These are phyloP conservation scores for Pristionchus fissidentatus DNA, from an alignment of 2,888 invertebrate genomes.

Conservation along the genomic window DNA sequence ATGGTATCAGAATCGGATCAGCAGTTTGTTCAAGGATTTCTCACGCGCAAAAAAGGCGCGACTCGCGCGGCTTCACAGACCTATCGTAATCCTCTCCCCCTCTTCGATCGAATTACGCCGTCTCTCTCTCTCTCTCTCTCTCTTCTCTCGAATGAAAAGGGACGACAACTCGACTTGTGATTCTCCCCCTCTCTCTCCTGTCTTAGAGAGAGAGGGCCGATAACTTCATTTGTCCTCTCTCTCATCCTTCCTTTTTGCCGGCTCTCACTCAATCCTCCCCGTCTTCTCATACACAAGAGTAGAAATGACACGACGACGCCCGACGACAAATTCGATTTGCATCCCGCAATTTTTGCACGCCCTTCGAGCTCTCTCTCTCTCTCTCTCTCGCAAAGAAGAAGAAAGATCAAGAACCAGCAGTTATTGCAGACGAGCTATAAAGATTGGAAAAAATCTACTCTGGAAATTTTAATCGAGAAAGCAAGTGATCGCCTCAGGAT, in stretches of 20 bases:
- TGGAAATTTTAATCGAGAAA: not conserved
- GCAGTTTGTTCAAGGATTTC: too few species aligned
- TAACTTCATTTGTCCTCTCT: slow-evolving; percentile 40
- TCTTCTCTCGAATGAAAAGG: not conserved
- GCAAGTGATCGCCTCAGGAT: too few species aligned
- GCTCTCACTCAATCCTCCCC: too few species aligned
- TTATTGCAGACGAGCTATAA: too few species aligned
- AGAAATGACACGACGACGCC: slow-evolving; percentile 33
- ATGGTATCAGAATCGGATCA: too few species aligned
- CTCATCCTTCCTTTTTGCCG: not conserved
- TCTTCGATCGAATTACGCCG: slow-evolving; percentile 31
- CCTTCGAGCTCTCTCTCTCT: slow-evolving; percentile 11
- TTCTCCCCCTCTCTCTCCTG: too few species aligned
- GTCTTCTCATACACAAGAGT: slow-evolving; percentile 36
- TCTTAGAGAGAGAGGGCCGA: slow-evolving; percentile 17
- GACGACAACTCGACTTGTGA: slow-evolving; percentile 41
- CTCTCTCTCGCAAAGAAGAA: not conserved
- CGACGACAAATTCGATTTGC: slow-evolving; percentile 34
- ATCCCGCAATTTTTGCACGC: slow-evolving; percentile 36
- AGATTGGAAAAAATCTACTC: too few species aligned
- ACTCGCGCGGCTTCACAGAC: not conserved
- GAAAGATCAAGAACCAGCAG: not conserved
- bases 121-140: too few species aligned
- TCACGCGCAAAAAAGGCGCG: not conserved
- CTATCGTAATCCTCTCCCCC: slow-evolving; percentile 29